Evolutionary conservation across 2,888 invertebrate genomes (phyloP), one percentile per base, ranked within the genome.

Genomic region (Agriopis marginaria): DNA sequence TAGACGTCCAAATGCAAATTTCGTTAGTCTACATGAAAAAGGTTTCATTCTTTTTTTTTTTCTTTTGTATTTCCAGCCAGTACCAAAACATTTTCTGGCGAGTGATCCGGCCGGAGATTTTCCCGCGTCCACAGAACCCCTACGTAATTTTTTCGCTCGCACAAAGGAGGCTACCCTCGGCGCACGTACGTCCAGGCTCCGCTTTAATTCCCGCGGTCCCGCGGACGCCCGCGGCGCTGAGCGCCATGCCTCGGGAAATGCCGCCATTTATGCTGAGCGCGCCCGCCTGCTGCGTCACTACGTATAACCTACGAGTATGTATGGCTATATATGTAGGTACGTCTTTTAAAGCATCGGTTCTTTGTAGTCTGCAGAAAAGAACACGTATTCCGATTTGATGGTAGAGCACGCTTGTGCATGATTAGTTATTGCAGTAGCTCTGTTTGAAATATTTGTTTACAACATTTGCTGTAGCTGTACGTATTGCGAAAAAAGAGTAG

Each of bases 201-300:
- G 63, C 64, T 67, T 66, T 75, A 70, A 72, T 72, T 71, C 72
- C 40, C 71, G 66, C 70, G 72, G 68, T 71, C 72, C 40, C 71
- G 66, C 70, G 72, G 68, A 66, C 63, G 75, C 73, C 75, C 75
- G 75, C 75, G 68, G 76, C 76, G 71, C 66, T 67, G 73, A 55
- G 73, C 73, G 66, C 61, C 54, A 14, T 64, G 72, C 71, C 69
- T 63, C 68, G 69, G 64, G 61, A 50, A 68, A 56, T 58, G 63
- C 65, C 63, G 73, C 71, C 71, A 73, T 74, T 76, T 65, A 71
- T 71, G 54, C 71, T 65, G 63, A 66, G 51, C 63, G 70, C 70
- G 71, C 65, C 68, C 59, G 75, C 75, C 71, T 69, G 63, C 53
- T 68, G 72, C 67, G 62, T 64, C 64, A 53, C 66, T 55, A 12